Base-by-base conservation (phyloP, 2,888 invertebrate species). In the Agonopterix heracliana region DNA sequence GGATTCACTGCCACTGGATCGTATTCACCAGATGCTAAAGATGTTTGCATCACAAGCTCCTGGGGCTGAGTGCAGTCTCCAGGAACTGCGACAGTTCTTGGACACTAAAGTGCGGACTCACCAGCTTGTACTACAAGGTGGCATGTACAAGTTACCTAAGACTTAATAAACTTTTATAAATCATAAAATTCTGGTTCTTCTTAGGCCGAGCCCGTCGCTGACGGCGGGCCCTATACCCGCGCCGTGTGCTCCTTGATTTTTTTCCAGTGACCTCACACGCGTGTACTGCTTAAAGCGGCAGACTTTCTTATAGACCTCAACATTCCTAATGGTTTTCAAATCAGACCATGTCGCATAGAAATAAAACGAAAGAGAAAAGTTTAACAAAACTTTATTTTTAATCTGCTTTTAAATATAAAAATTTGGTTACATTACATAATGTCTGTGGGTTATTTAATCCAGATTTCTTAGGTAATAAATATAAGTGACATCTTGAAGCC, bases 31-130 rank as follows among this genome's bases (percentile, higher is more conserved):
- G 72, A 98, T 98, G 97, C 79, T 98, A 53, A 96, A 97, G 76
- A 95, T 98, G 93, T 98, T 98, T 88, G 97, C 97, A 1, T 96
- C 97, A 36, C 96, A 97, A 84, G 97, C 96, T 9, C 95, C 96
- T 0, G 93, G 95, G 0, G 93, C 95, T 10, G 98, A 98, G 71
- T 97, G 97, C 68, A 95, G 94, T 59, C 86, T 96, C 48, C 94
- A 95, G 54, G 97, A 98, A 76, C 85, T 98, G 17, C 92, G 95
- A 66, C 92, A 94, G 66, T 98, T 98, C 77, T 89, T 98, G 34
- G 98, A 98, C 73, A 92, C 94, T 35, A 98, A 98, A 92, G 98
- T 98, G 2, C 90, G 96, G 52, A 96, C 96, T 62, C 97, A 98
- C 75, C 94, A 96, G 68, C 85, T 98, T 36, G 88, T 96, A 17